phyloP scores from a whole-genome alignment of 2,888 invertebrate species.

The Tipula confusa region DNA sequence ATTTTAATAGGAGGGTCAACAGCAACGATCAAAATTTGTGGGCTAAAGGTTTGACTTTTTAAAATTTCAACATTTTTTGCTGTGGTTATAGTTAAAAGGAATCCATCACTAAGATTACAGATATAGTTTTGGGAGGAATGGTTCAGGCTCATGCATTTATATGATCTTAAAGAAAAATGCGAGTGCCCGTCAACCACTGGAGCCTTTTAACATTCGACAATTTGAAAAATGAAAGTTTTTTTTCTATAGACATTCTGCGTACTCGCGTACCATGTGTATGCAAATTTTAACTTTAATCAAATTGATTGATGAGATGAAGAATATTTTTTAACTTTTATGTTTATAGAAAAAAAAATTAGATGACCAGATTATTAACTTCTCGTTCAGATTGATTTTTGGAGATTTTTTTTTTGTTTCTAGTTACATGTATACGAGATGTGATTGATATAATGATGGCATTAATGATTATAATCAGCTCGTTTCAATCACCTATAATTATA shows the following conservation, averaged over 20 bases:
- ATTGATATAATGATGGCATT: constrained; percentile 3
- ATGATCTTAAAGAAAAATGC: too few relatives aligned
- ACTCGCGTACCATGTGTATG: too few relatives aligned
- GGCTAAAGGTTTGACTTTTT: too few relatives aligned
- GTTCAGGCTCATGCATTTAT: too few relatives aligned
- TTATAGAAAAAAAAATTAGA: background rate
- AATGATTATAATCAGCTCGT: background rate
- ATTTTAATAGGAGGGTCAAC: too few relatives aligned
- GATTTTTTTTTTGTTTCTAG: background rate
- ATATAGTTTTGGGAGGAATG: too few relatives aligned
- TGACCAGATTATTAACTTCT: background rate
- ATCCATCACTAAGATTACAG: too few relatives aligned
- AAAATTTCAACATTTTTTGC: too few relatives aligned
- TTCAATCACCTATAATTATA: constrained; percentile 3
- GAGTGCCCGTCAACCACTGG: too few relatives aligned
- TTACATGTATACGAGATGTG: background rate
- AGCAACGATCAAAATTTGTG: too few relatives aligned
- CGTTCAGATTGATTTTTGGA: background rate
- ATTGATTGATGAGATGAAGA: background rate
- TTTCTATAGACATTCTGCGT: background rate
- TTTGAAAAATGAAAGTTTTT: background rate
- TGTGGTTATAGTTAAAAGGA: too few relatives aligned
- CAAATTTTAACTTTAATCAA: background rate
- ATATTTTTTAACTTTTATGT: background rate
- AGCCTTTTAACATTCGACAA: too few relatives aligned